Evolutionary conservation across 2,113 vertebrate species (phyloP), one percentile per base, ranked within the genome.

Genomic region (Centrocercus urophasianus): DNA sequence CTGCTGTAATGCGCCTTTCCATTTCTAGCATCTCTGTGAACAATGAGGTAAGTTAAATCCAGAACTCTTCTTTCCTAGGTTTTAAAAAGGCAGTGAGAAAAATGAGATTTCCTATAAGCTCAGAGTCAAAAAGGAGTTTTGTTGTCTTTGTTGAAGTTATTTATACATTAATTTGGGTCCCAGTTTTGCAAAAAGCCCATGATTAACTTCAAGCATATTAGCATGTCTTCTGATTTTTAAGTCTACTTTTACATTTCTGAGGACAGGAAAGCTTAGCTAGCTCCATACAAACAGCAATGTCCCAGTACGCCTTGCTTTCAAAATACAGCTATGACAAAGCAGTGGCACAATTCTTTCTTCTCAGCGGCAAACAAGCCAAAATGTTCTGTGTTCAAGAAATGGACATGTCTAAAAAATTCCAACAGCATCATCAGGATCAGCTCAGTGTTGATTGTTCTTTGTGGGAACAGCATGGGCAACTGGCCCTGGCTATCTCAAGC

Each of bases 1-100:
- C 94, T 77, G 83, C 61, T 97, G 76, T 67, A 76, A 79, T 20
- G 63, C 88, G 86, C 84, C 85, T 96, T 95, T 91, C 85, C 85
- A 84, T 93, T 96, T 90, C 5, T 8, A 80, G 70, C 25, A 1
- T 28, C 70, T 45, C 54, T 73, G 57, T n/a, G 67, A 95, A 94
- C 69, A 86, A 69, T 40, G 48, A 82, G 25, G 57, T 38, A 76
- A 14, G 73, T 70, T 86, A 77, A 89, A 25, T 86, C 56, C 34
- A 78, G 28, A 80, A 78, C 13, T 84, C 61, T 38, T 72, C 63
- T 48, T 54, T 57, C 34, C 36, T 42, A 64, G 12, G 13, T 93
- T 91, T 91, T 56, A 71, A 45, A 78, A 67, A 80, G 75, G 70
- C 17, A 70, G 25, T 7, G 76, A 80, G 50, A 64, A 84, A 86